Evolutionary conservation across 1,140 invertebrate species (phyloP), one percentile per base, ranked within the genome.

Genomic region (Pachypeltis micranthus): DNA sequence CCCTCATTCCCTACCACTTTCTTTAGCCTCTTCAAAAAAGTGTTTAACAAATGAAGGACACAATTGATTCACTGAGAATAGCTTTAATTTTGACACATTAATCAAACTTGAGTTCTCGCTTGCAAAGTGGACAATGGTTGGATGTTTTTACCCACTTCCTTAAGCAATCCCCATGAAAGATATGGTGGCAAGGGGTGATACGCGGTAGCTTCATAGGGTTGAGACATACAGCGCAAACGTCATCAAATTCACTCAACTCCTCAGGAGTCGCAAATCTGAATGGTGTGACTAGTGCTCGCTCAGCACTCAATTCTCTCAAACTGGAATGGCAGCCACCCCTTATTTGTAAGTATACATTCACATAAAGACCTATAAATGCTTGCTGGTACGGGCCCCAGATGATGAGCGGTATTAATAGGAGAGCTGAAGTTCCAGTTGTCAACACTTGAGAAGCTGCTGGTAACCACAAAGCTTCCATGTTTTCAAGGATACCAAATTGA

Each of bases 201-300:
- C 85, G 75, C 0, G 85, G 86, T 24, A 69, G 65, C 54, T 74
- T 78, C 85, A 88, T 87, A 1, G 73, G 69, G 63, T 80, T 82
- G 10, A 89, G 74, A 69, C 86, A 89, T 16, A 89, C 84, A 1
- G 85, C 83, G 71, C 86, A 89, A 1, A 88, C 83, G 68, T 89
- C 86, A 65, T 88, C 85, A 59, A 84, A 80, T 31, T 78, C 79
- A 2, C 77, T 74, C 19, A 88, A 76, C 68, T 88, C 86, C 12
- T 83, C 80, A 1, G 67, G 31, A 0, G 81, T 84, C 1, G 86
- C 87, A 29, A 79, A 75, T 39, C 86, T 73, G 68, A 85, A 90
- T 61, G 78, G 78, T 23, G 78, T 77, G 27, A 89, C 69, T 1
- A 81, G 74, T 2, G 77, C 77, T 60, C 81, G 75, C 65, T 88